These are phyloP conservation scores for Lindbergichthys nudifrons DNA, from an alignment of 2,797 vertebrate species.

Conservation along the genomic window DNA sequence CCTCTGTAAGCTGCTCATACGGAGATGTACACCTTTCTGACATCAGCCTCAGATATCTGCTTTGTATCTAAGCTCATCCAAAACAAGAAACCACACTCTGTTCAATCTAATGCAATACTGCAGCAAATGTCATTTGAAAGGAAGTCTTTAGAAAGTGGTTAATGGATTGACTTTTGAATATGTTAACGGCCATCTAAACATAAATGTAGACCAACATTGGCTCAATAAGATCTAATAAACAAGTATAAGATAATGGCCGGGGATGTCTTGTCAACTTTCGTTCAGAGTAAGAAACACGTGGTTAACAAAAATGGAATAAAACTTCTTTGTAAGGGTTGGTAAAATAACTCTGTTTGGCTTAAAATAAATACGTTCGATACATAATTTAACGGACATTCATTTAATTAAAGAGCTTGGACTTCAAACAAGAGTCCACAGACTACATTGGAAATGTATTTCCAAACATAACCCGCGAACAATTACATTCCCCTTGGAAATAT, in stretches of 20 bases:
- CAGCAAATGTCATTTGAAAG: neutral
- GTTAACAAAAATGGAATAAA: too few relatives aligned
- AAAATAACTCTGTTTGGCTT: too few relatives aligned
- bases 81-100: neutral
- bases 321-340: too few relatives aligned
- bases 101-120: neutral
- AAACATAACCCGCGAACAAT: too few relatives aligned
- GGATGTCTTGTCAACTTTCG: too few relatives aligned
- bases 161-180: conserved; percentile 1
- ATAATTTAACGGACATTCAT: too few relatives aligned
- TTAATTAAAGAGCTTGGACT: too few relatives aligned
- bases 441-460: too few relatives aligned
- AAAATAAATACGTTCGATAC: too few relatives aligned
- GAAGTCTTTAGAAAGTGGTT: neutral
- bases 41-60: conserved; percentile 16
- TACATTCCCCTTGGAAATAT: too few relatives aligned
- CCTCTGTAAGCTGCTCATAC: conserved; percentile 28
- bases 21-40: conserved; percentile 14
- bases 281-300: too few relatives aligned
- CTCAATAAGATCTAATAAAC: neutral
- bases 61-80: conserved; percentile 10
- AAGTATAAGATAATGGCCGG: neutral
- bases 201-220: neutral
- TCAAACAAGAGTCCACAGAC: too few relatives aligned
- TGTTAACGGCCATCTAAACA: conserved; percentile 2